Conservation (phyloP, 2,888 invertebrate species). For the Lydus trimaculatus region DNA sequence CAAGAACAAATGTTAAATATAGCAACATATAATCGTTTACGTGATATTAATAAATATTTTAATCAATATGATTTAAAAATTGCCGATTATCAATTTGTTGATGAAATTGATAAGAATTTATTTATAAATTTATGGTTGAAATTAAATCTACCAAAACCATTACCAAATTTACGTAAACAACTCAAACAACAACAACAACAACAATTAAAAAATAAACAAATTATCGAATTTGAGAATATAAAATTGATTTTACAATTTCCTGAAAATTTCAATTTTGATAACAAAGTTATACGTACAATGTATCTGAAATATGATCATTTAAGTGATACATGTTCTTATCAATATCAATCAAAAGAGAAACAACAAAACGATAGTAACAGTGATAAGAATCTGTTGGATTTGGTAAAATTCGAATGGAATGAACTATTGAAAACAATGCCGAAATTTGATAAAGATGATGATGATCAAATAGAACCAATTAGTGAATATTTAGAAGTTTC, state of each 20-base stretch:
- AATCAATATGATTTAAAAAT: constrained; percentile 60
- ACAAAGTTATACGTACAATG: constrained; percentile 61
- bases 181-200: constrained; percentile 40
- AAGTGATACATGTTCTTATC: constrained; percentile 62
- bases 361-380: not conserved
- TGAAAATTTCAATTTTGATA: constrained; percentile 56
- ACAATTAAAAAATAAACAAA: not conserved
- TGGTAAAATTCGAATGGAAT: constrained; percentile 50
- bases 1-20: constrained; percentile 61
- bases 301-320: constrained; percentile 66
- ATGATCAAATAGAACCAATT: constrained; percentile 41
- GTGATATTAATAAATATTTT: constrained; percentile 62
- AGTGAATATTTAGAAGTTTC: constrained; percentile 37
- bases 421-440: constrained; percentile 36
- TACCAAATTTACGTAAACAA: constrained; percentile 53
- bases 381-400: constrained; percentile 44
- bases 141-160: constrained; percentile 58
- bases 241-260: constrained; percentile 61
- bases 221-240: constrained; percentile 59
- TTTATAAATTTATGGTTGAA: constrained; percentile 62
- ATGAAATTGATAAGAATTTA: constrained; percentile 51
- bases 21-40: constrained; percentile 62
- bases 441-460: not conserved
- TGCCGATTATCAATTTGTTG: constrained; percentile 56
- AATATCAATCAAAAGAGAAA: constrained; percentile 36